Percentiles rank a stretch among this genome's conserved stretches.
Evolutionary conservation across 2,797 vertebrate genomes (phyloP).

Genomic region (Telmatherina bonti): DNA sequence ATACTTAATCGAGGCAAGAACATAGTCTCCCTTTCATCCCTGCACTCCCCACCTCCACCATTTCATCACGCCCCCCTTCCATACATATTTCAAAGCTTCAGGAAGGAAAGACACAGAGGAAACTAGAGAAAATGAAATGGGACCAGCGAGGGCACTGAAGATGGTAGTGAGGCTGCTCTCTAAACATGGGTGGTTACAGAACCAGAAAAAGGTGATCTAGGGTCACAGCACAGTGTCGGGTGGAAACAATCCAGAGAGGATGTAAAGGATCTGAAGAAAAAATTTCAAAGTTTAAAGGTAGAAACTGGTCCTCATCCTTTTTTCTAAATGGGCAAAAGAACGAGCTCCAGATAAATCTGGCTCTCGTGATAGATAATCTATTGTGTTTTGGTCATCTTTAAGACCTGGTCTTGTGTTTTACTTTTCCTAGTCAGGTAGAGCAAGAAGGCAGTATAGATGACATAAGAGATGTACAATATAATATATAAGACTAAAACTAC

Average conservation of each 20-base stretch:
- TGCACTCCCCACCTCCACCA: slow-evolving; percentile 20
- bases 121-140: slow-evolving; percentile 11
- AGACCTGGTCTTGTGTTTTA: neutral
- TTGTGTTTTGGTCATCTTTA: slow-evolving; percentile 2
- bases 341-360: neutral
- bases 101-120: too few relatives aligned
- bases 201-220: slow-evolving; percentile 20
- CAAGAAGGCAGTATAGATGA: neutral
- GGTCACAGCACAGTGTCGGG: neutral
- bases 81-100: slow-evolving; percentile 66
- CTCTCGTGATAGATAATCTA: slow-evolving; percentile 27
- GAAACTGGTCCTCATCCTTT: neutral
- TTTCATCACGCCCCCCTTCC: slow-evolving; percentile 40
- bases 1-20: slow-evolving; percentile 69
- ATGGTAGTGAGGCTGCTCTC: slow-evolving; percentile 25
- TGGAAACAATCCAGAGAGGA: slow-evolving; percentile 1
- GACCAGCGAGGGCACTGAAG: slow-evolving; percentile 23
- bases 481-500: too few relatives aligned
- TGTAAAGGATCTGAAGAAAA: slow-evolving; percentile 2
- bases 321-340: neutral
- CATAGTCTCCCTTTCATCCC: slow-evolving; percentile 38
- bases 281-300: neutral
- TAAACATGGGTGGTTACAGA: slow-evolving; percentile 22
- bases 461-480: too few relatives aligned
- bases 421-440: neutral